A percentile compares a stretch with the other conserved stretches of the same genome.
Evolutionary conservation across 1,140 invertebrate species (phyloP).

Genomic region (Paraescarpia echinospica): DNA sequence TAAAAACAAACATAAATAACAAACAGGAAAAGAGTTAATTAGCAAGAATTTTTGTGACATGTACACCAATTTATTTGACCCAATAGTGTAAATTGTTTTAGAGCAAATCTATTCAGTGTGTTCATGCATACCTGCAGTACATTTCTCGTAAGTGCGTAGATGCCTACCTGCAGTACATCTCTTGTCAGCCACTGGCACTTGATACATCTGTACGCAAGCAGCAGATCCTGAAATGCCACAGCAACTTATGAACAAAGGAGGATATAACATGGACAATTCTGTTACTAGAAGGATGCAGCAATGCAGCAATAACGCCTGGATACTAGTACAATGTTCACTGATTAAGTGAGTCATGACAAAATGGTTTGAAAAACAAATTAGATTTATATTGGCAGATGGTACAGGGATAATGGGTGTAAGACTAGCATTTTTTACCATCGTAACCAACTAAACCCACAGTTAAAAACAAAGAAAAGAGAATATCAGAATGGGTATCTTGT

Average conservation of each 20-base stretch:
- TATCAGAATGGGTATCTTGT: background rate
- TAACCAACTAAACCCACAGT: background rate
- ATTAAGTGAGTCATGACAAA: background rate
- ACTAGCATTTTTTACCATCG: too few species aligned
- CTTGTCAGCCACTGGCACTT: slow-evolving; percentile 20
- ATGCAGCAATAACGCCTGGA: background rate
- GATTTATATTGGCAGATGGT: too few species aligned
- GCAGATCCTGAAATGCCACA: slow-evolving; percentile 26
- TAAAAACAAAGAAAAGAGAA: background rate
- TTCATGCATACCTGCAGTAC: slow-evolving; percentile 25
- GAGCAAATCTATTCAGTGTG: too few species aligned
- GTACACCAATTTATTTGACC: too few species aligned
- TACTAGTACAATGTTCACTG: background rate
- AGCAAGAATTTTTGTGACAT: too few species aligned
- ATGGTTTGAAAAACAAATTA: too few species aligned
- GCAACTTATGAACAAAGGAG: background rate
- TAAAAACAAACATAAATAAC: too few species aligned
- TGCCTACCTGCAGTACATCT: slow-evolving; percentile 28
- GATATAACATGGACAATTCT: background rate
- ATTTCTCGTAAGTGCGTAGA: background rate
- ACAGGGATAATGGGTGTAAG: too few species aligned
- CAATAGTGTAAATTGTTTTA: too few species aligned
- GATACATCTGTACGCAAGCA: slow-evolving; percentile 23
- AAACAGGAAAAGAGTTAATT: too few species aligned
- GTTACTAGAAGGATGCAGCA: background rate